Base-by-base conservation (phyloP, 2,888 invertebrate species). In the Hesperia comma region DNA sequence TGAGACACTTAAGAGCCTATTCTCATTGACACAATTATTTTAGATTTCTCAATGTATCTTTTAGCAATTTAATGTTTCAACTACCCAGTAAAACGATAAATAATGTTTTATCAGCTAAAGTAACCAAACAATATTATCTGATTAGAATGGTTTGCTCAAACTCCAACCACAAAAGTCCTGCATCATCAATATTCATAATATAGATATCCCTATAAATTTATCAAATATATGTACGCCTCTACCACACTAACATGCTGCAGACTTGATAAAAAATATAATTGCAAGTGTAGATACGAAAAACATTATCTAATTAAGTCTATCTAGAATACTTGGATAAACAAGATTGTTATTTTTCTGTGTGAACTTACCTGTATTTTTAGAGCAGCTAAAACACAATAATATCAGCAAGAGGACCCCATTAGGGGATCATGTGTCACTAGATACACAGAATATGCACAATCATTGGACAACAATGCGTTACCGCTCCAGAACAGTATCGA, bases 391-490 rank as follows among this genome's bases (percentile, higher is more conserved):
- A 67, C 55, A 64, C 67, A 64, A 70, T 55, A 68, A 63, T 72
- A 71, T 73, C 72, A 77, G 71, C 68, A 74, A 71, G 51, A 67
- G 61, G 61, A 61, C 68, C 69, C 85, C 87, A 85, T 78, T 81
- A 81, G 79, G 77, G 78, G 75, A 75, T 78, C 76, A 76, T 79
- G 78, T 80, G 77, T 85, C 82, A 82, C 75, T 76, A 77, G 69
- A 72, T 74, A 80, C 77, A 79, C 78, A 74, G 80, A 86, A 81
- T 82, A 80, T 84, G 84, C 85, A 85, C 82, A 83, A 78, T 88
- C 87, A 90, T 89, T 87, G 85, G 81, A 84, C 80, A 77, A 84
- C 77, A 84, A 82, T 80, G 79, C 78, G 79, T 77, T 80, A 79
- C 73, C 75, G 76, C 77, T 78, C 74, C 74, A 73, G 75, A 78